These are phyloP conservation scores for Melanostigma gelatinosum DNA, from an alignment of 2,113 vertebrate species.

Conservation along the genomic window DNA sequence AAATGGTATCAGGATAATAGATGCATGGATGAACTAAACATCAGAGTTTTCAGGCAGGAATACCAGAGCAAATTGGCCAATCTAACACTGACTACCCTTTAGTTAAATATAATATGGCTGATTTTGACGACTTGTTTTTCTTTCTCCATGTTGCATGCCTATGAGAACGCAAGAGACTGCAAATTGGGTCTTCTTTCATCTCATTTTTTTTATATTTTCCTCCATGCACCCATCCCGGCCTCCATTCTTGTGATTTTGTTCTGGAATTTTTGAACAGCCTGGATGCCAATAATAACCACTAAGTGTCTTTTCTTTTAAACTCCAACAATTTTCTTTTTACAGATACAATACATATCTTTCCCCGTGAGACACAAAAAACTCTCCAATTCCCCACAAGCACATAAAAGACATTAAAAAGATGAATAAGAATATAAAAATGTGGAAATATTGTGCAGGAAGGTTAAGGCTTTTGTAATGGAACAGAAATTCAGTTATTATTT, in stretches of 20 bases:
- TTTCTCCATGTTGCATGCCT: not conserved
- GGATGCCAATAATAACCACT: conserved; percentile 1
- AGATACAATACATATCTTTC: not conserved
- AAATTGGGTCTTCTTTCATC: not conserved
- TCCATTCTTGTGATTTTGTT: not conserved
- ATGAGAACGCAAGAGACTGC: not conserved
- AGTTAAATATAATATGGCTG: not conserved
- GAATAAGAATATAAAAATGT: conserved; percentile 7
- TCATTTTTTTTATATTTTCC: not conserved
- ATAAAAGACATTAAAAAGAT: conserved; percentile 10
- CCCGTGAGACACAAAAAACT: not conserved
- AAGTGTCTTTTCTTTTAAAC: conserved; percentile 4
- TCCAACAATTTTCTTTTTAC: not conserved
- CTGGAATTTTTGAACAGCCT: not conserved
- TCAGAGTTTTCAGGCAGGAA: conserved; percentile 40
- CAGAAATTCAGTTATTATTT: conserved; percentile 11
- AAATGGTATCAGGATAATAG: conserved; percentile 63
- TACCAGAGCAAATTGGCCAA: conserved; percentile 43
- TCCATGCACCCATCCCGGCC: not conserved
- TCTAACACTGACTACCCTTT: conserved; percentile 5
- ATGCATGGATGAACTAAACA: conserved; percentile 57
- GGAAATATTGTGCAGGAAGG: conserved; percentile 20
- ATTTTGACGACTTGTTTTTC: not conserved
- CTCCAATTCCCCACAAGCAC: not conserved
- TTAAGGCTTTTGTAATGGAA: not conserved